A percentile compares a stretch with the other conserved stretches of the same genome.
phyloP scores from a whole-genome alignment of 2,113 vertebrate genomes.

The Ifrita kowaldi region DNA sequence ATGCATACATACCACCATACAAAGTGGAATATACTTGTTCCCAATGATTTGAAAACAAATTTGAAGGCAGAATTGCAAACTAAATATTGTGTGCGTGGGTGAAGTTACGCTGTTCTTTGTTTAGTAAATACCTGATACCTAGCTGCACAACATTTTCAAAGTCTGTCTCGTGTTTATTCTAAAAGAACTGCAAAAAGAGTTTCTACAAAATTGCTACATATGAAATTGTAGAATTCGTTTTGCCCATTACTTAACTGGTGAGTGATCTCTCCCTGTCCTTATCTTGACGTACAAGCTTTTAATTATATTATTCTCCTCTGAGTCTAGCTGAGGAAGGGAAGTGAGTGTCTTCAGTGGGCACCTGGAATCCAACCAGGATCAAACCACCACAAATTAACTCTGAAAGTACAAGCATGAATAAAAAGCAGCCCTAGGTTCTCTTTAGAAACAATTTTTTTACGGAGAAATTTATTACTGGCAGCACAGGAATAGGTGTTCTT shows the following conservation, averaged over 20 bases:
- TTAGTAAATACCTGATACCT: not conserved
- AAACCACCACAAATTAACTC: not conserved
- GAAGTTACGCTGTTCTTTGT: not conserved
- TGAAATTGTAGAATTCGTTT: not conserved
- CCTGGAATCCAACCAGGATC: not conserved
- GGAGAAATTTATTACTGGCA: not conserved
- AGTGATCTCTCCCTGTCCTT: not conserved
- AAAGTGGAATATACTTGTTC: not conserved
- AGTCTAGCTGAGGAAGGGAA: not conserved
- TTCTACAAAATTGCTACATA: not conserved
- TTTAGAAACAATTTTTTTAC: not conserved
- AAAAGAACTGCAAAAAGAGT: not conserved
- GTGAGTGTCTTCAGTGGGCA: not conserved
- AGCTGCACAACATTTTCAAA: not conserved
- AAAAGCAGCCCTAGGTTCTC: not conserved
- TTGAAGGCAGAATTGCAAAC: not conserved
- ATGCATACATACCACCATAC: too few species aligned
- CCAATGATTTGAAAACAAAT: not conserved
- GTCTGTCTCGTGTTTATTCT: not conserved
- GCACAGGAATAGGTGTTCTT: not conserved
- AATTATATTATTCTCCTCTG: not conserved
- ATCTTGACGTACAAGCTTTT: not conserved
- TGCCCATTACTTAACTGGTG: not conserved
- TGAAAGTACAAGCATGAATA: not conserved
- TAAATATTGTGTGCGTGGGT: not conserved